Base-by-base conservation (phyloP, 1,140 invertebrate genomes). In the Caligus rogercresseyi region DNA sequence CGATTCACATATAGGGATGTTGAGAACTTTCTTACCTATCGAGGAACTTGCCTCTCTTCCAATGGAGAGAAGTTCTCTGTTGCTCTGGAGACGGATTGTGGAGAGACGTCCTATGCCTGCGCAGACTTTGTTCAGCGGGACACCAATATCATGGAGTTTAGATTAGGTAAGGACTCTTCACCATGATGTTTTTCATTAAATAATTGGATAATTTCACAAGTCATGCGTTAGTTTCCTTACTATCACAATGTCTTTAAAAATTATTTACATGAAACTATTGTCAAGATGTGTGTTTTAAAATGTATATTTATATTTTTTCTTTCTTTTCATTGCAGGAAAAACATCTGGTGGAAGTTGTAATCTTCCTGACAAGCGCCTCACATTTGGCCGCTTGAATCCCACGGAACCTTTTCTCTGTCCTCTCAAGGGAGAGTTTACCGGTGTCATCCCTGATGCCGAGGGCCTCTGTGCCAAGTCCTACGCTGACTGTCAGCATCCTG, bases 401-500 rank as follows among this genome's bases (percentile, higher is more conserved):
- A 19, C 14, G 14, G 24, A 25, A 25, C 57, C 26, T 67, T 78
- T 78, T 11, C 75, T 79, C 2, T 85, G 83, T 72, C 83, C 83
- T 23, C 80, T 85, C 64, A 78, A 79, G 16, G 83, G 83, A 1
- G 78, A 81, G 68, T 84, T 83, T 67, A 78, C 74, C 23, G 83
- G 83, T 43, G 71, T 74, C 53, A 81, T 84, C 66, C 81, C 82
- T 24, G 81, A 83, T 68, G 71, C 78, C n/a, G 73, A 74, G 13
- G 78, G 78, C 60, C 74, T 83, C 66, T 85, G 83, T 70, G 81
- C 82, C 16, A 81, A 81, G 71, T 72, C 84, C 25, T 80, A 78
- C 64, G 83, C 82, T 23, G 81, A 84, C 69, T 84, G 83, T 70
- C 75, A 77, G 65, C 78, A 79, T 25, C 78, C 79, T 14, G 81